Base-by-base conservation (phyloP, 2,113 vertebrate genomes). In the Gymnobelideus leadbeateri region DNA sequence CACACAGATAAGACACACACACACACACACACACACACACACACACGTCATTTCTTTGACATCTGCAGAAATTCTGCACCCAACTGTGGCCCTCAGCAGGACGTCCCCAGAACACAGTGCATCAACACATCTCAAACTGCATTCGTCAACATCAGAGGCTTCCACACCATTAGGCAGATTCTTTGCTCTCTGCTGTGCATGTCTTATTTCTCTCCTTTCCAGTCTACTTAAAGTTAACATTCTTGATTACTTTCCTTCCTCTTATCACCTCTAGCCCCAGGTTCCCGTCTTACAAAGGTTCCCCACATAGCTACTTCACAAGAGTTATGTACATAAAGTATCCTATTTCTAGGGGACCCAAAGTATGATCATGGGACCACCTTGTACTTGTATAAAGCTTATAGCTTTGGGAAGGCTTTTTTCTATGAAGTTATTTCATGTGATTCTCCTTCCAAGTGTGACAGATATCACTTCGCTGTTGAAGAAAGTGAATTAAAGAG, bases 111-210 rank as follows among this genome's bases (percentile, higher is more conserved):
- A 31, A 51, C 8, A 37, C 52, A 51, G 26, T 0, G 31, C 54
- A 90, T 9, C 55, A 9, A 51, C 46, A 23, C 51, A 51, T 84
- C 8, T 0, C 46, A 16, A 5, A 8, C 49, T 43, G 26, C 3
- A 3, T 8, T 25, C 26, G 84, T 57, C 61, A 49, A 49, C 49
- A 24, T 0, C 10, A 14, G 16, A 7, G 0, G 28, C 31, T 49
- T 77, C 51, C 90, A 51, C 12, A 0, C 0, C 2, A 21, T 0
- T 10, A 25, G 89, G 57, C n/a, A 19, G 0, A 10, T 89, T n/a
- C 93, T 19, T 8, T 43, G 61, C 49, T 91, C 50, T 77, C 52
- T 31, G 9, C 3, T 8, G 16, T 28, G 10, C 1, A 16, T n/a
- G 14, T 55, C 51, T 31, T 3, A 14, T 19, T 3, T 25, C 7